Percentiles rank a stretch among this genome's conserved stretches.
Conservation (phyloP, 2,113 vertebrate genomes). For the Halichoerus grypus region DNA sequence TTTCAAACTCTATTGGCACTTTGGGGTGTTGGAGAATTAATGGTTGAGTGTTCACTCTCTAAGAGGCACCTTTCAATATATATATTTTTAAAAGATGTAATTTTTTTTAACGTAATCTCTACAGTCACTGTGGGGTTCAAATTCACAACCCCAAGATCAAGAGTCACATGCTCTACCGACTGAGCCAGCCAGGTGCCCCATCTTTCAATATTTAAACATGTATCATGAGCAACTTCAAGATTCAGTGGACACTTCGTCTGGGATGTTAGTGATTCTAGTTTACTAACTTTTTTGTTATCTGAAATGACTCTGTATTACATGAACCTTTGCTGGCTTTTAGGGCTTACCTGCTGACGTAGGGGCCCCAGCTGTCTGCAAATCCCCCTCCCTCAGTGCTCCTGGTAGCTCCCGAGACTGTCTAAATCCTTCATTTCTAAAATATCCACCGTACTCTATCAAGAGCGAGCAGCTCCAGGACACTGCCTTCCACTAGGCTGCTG, state of each 20-base stretch:
- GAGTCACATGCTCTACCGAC: background rate
- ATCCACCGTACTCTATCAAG: background rate
- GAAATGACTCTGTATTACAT: background rate
- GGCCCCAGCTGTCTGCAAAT: background rate
- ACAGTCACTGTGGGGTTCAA: background rate
- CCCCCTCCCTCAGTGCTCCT: background rate
- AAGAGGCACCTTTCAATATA: background rate
- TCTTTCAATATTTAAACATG: background rate
- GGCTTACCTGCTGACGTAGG: background rate
- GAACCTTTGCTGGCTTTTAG: background rate
- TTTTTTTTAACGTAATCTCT: background rate
- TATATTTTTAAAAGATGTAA: background rate
- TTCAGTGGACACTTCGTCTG: background rate
- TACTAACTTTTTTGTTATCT: background rate
- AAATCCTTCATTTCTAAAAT: background rate
- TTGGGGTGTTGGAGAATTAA: background rate
- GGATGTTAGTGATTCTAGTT: background rate
- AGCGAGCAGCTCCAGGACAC: background rate
- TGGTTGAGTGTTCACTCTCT: background rate
- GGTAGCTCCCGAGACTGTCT: background rate
- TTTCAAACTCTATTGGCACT: background rate
- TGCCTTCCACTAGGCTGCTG: background rate
- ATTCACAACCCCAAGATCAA: background rate
- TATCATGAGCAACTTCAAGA: background rate
- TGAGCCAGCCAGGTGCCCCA: background rate